phyloP scores from a whole-genome alignment of 2,888 invertebrate species.

The Philonicus albiceps region DNA sequence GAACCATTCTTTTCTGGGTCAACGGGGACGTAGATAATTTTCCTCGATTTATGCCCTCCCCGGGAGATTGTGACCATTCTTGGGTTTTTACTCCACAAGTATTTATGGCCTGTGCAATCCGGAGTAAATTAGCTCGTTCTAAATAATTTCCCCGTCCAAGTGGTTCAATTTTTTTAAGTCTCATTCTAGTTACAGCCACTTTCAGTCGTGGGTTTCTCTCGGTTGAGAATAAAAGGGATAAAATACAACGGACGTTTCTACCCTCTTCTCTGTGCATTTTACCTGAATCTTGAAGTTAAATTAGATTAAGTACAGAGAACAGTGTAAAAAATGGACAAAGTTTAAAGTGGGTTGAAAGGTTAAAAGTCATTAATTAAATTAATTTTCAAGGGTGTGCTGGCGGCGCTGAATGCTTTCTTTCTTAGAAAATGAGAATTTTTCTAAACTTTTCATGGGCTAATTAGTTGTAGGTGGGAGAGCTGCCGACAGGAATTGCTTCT shows the following conservation, averaged over 20 bases:
- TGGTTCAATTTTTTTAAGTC: background rate
- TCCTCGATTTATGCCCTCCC: background rate
- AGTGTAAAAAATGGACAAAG: background rate
- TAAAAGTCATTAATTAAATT: slow-evolving; percentile 24
- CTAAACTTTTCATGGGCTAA: background rate
- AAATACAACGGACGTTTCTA: background rate
- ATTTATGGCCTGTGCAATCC: background rate
- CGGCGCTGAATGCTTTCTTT: background rate
- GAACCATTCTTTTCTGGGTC: background rate
- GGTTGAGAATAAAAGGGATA: background rate
- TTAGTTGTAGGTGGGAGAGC: background rate
- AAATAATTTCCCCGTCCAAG: background rate
- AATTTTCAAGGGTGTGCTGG: background rate
- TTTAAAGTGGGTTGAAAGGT: background rate
- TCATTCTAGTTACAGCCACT: background rate
- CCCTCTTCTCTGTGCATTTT: background rate
- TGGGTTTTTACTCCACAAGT: background rate
- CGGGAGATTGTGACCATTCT: background rate
- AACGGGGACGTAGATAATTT: background rate
- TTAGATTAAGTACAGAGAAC: background rate
- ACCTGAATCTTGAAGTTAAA: slow-evolving; percentile 5
- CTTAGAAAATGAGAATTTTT: background rate
- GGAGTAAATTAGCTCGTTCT: background rate
- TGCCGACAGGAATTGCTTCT: background rate
- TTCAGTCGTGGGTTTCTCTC: background rate